phyloP scores from a whole-genome alignment of 2,797 vertebrate species.

The Lacerta viridis region DNA sequence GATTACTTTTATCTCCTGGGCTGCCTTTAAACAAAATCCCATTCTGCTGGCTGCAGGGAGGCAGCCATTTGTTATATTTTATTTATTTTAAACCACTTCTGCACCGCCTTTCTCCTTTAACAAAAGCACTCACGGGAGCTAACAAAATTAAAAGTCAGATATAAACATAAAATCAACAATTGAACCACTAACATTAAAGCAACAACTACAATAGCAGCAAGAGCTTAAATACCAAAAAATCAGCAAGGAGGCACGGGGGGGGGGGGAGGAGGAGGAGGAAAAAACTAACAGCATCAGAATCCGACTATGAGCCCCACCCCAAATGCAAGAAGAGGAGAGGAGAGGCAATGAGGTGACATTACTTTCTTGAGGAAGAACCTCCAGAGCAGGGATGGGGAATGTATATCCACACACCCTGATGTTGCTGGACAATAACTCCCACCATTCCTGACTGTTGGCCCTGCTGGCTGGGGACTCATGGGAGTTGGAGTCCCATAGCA shows the following conservation, averaged over 20 bases:
- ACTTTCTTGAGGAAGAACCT: background rate
- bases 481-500: background rate
- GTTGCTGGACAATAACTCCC: background rate
- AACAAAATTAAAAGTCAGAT: conserved; percentile 7
- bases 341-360: background rate
- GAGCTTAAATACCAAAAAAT: background rate
- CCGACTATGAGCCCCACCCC: background rate
- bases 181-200: background rate
- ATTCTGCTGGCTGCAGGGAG: conserved; percentile 10
- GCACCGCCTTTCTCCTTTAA: background rate
- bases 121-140: background rate
- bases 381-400: background rate
- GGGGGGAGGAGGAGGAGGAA: too few relatives aligned
- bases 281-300: background rate
- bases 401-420: background rate
- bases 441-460: background rate
- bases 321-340: background rate
- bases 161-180: conserved; percentile 10
- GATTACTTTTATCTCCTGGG: conserved; percentile 19
- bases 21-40: background rate
- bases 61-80: conserved; percentile 24
- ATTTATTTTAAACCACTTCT: conserved; percentile 33
- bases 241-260: background rate
- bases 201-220: conserved; percentile 3
- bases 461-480: background rate